phyloP scores from a whole-genome alignment of 2,113 vertebrate species.

The Odocoileus virginianus region DNA sequence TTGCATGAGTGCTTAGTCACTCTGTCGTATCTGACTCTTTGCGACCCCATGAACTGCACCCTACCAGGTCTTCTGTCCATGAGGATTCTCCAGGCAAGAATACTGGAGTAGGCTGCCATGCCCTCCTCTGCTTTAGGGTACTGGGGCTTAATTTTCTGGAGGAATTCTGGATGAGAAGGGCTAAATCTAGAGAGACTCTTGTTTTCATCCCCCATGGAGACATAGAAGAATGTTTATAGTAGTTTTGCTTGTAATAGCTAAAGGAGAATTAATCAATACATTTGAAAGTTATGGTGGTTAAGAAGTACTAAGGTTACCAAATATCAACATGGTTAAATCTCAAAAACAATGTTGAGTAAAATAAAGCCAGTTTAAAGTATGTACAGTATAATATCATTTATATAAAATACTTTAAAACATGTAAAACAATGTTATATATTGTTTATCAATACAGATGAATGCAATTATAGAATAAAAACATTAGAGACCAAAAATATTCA shows the following conservation, averaged over 20 bases:
- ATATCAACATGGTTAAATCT: background rate
- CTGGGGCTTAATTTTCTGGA: background rate
- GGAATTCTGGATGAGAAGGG: slow-evolving; percentile 22
- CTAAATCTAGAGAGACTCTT: slow-evolving; percentile 4
- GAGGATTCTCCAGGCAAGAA: background rate
- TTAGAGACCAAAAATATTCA: background rate
- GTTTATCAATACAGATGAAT: background rate
- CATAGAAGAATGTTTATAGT: background rate
- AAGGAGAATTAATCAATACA: background rate
- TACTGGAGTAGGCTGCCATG: background rate
- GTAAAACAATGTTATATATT: background rate
- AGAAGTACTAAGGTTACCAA: slow-evolving; percentile 6
- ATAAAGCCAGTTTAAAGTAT: slow-evolving; percentile 18
- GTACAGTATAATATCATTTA: background rate
- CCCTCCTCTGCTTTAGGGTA: background rate
- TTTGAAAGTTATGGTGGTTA: background rate
- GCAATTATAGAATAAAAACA: background rate
- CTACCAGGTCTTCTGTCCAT: background rate
- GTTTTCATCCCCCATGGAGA: slow-evolving; percentile 1
- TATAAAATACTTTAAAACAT: slow-evolving; percentile 14
- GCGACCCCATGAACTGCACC: background rate
- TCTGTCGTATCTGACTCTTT: background rate
- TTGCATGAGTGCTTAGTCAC: background rate
- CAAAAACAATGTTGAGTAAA: background rate
- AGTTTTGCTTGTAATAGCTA: background rate